Conservation (phyloP, 2,888 invertebrate species). For the Calameuta idolon region DNA sequence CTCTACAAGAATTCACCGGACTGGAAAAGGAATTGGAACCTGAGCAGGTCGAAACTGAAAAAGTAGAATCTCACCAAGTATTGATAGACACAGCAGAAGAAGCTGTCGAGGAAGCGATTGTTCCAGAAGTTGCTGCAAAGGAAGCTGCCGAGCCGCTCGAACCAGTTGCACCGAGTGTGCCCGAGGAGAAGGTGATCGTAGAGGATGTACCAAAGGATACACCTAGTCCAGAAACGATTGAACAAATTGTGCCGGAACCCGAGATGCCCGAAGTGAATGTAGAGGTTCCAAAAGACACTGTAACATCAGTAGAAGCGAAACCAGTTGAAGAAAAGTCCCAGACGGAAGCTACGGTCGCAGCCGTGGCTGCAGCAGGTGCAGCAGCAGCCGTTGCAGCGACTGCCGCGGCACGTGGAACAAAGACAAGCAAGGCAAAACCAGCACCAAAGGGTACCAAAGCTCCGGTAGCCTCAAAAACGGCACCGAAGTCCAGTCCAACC, state of each 20-base stretch:
- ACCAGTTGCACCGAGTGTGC: neutral
- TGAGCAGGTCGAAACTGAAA: constrained; percentile 13
- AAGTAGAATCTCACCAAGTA: constrained; percentile 7
- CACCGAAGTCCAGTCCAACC: constrained; percentile 45
- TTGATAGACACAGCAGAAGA: neutral
- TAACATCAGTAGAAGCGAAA: constrained; percentile 31
- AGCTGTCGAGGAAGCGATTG: neutral
- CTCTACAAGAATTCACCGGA: constrained; percentile 56
- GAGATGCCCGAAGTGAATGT: constrained; percentile 16
- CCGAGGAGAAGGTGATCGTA: neutral
- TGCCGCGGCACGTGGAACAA: constrained; percentile 31
- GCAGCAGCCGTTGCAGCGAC: constrained; percentile 52
- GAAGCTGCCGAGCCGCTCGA: constrained; percentile 1
- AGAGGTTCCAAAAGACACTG: constrained; percentile 14
- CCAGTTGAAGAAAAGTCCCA: constrained; percentile 33
- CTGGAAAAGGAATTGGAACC: constrained; percentile 42
- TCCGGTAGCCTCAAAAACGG: constrained; percentile 36
- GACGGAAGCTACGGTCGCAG: constrained; percentile 24
- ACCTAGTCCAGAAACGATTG: constrained; percentile 6
- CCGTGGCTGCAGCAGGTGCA: constrained; percentile 44
- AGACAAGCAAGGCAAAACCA: constrained; percentile 36
- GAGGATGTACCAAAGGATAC: constrained; percentile 16
- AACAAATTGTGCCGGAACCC: constrained; percentile 24
- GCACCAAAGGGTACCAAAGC: constrained; percentile 42
- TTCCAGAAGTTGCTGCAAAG: neutral